These are phyloP conservation scores for Zaprionus bogoriensis DNA, from an alignment of 2,888 invertebrate species.

Conservation along the genomic window DNA sequence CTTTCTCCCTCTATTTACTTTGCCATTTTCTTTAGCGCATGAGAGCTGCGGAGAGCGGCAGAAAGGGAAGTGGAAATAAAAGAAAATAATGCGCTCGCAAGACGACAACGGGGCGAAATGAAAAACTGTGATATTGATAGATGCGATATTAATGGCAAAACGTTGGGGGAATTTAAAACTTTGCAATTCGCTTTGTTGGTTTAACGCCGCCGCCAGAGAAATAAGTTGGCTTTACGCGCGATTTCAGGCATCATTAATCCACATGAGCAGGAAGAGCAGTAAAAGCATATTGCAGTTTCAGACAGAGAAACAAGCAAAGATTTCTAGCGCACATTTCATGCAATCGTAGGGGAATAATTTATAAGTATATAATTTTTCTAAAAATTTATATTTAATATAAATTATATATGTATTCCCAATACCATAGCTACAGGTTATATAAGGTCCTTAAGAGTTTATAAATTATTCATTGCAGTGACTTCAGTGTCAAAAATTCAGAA, in stretches of 20 bases:
- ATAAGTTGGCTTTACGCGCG: slow-evolving; percentile 62
- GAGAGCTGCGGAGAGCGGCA: slow-evolving; percentile 52
- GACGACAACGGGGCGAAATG: slow-evolving; percentile 60
- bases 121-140: slow-evolving; percentile 78
- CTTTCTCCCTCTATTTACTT: slow-evolving; percentile 20
- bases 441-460: too few species aligned
- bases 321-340: too few species aligned
- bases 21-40: slow-evolving; percentile 31
- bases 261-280: slow-evolving; percentile 17
- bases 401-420: too few species aligned
- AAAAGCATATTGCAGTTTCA: slow-evolving; percentile 22
- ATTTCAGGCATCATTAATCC: slow-evolving; percentile 65
- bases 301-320: background rate
- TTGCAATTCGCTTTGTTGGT: slow-evolving; percentile 43
- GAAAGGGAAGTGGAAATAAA: slow-evolving; percentile 33
- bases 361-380: too few species aligned
- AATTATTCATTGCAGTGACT: too few species aligned
- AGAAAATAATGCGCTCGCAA: slow-evolving; percentile 61
- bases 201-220: slow-evolving; percentile 40
- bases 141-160: slow-evolving; percentile 76
- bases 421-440: too few species aligned
- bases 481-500: too few species aligned
- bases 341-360: too few species aligned
- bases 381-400: too few species aligned
- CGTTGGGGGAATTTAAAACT: slow-evolving; percentile 70